Evolutionary conservation across 2,797 vertebrate species (phyloP).

Genomic region (Phalanger gymnotis): DNA sequence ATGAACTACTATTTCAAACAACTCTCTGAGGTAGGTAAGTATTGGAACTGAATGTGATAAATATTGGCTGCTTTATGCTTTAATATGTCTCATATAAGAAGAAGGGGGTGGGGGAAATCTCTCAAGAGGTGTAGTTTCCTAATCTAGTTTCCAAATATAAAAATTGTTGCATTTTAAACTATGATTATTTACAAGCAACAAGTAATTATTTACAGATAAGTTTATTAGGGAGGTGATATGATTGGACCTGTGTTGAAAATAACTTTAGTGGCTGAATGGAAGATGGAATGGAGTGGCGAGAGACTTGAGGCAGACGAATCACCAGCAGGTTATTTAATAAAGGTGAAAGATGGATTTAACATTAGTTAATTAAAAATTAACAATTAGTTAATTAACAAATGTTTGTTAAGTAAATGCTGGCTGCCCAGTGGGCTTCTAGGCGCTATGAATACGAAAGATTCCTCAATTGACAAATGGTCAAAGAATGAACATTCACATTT

Average conservation of each 20-base stretch:
- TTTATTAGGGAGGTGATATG: neutral
- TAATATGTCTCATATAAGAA: neutral
- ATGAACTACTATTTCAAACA: neutral
- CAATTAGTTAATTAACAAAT: neutral
- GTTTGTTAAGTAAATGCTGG: neutral
- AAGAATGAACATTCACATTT: no score
- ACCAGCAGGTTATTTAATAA: neutral
- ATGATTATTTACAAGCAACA: neutral
- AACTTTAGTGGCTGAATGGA: neutral
- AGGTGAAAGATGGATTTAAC: neutral
- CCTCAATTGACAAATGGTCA: no score
- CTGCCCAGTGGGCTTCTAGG: no score
- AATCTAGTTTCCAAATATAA: neutral
- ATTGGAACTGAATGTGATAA: neutral
- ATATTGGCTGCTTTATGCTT: neutral
- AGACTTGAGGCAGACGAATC: neutral
- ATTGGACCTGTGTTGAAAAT: neutral
- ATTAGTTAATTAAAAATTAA: neutral
- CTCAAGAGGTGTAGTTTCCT: neutral
- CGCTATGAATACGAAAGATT: no score
- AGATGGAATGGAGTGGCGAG: neutral
- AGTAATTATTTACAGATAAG: neutral
- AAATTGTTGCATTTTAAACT: neutral
- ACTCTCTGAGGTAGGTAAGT: neutral
- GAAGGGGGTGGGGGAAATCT: neutral